Conservation (phyloP, 2,888 invertebrate species). For the Meghimatium bilineatum region DNA sequence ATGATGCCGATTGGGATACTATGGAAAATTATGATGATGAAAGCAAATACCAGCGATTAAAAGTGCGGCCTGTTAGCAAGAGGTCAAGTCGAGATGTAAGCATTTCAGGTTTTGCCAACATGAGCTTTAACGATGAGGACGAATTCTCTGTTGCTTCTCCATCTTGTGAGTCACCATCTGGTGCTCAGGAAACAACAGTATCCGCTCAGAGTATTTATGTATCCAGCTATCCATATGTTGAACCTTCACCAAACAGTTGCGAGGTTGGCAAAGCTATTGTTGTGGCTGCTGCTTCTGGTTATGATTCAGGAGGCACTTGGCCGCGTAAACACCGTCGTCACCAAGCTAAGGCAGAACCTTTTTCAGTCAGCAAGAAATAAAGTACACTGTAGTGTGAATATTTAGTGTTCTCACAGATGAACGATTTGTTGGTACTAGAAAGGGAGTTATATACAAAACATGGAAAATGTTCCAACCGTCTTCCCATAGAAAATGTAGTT, state of each 20-base stretch:
- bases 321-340: constrained; percentile 67
- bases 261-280: constrained; percentile 56
- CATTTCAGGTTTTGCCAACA: constrained; percentile 69
- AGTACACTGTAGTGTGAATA: not conserved
- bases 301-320: constrained; percentile 70
- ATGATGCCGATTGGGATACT: constrained; percentile 41
- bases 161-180: constrained; percentile 39
- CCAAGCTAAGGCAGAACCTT: constrained; percentile 67
- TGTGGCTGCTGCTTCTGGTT: constrained; percentile 59
- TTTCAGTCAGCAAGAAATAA: constrained; percentile 65
- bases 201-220: constrained; percentile 55
- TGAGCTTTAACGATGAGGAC: constrained; percentile 73
- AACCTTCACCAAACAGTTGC: constrained; percentile 55
- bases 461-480: too few relatives aligned
- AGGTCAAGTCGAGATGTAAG: constrained; percentile 57
- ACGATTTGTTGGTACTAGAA: too few relatives aligned
- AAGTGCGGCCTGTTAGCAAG: constrained; percentile 35
- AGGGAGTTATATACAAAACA: too few relatives aligned
- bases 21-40: constrained; percentile 38
- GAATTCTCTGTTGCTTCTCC: constrained; percentile 51
- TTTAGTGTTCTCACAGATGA: not conserved
- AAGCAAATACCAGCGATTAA: constrained; percentile 50
- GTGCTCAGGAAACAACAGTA: not conserved
- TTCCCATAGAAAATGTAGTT: too few relatives aligned
- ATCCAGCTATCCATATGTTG: constrained; percentile 58